Evolutionary conservation across 2,797 vertebrate genomes (phyloP).

Genomic region (Coilia nasus): DNA sequence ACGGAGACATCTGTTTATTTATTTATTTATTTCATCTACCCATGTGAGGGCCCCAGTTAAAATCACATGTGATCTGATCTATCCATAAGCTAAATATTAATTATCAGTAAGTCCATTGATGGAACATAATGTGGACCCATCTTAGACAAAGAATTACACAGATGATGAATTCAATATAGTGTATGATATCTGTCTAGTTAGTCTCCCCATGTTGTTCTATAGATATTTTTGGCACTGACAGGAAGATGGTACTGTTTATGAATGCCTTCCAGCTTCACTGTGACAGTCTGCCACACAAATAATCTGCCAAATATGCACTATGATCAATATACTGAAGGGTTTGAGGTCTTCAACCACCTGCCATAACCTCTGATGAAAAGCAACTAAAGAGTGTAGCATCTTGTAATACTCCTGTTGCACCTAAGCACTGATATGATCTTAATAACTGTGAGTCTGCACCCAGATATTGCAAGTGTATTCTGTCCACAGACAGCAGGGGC

Average conservation of each 20-base stretch:
- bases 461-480: no score
- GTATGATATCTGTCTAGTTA: background rate
- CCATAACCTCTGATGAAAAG: background rate
- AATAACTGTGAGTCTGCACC: no score
- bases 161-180: background rate
- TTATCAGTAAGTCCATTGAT: background rate
- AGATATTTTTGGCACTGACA: conserved; percentile 11
- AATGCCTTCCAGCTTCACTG: background rate
- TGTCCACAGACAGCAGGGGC: no score
- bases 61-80: conserved; percentile 1
- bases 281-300: conserved; percentile 4
- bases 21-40: background rate
- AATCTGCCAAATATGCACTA: background rate
- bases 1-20: background rate
- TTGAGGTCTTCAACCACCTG: background rate
- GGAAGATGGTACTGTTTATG: background rate
- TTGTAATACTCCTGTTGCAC: background rate
- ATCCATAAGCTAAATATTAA: background rate
- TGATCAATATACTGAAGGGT: background rate
- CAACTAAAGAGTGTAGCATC: background rate
- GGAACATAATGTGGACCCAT: background rate
- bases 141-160: background rate
- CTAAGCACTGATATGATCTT: no score
- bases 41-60: background rate
- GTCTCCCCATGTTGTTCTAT: background rate